phyloP scores from a whole-genome alignment of 2,888 invertebrate genomes.

The Coelogynopora nodosa region DNA sequence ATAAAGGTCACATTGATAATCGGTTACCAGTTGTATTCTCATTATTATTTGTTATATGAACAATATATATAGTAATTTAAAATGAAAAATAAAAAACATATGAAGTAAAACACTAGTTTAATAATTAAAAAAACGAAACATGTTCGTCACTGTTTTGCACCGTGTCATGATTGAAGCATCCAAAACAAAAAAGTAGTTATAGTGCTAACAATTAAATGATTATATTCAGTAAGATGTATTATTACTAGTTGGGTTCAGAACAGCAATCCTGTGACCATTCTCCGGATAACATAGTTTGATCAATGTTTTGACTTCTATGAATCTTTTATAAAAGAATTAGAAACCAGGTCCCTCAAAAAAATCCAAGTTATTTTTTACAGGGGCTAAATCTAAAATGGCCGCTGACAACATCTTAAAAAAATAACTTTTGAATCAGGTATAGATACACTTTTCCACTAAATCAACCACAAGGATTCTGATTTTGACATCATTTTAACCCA shows the following conservation, averaged over 20 bases:
- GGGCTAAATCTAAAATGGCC: background rate
- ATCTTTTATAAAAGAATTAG: constrained; percentile 14
- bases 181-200: too few species aligned
- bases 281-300: background rate
- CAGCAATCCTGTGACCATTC: constrained; percentile 12
- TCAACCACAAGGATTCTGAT: constrained; percentile 6
- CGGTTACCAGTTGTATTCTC: too few species aligned
- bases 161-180: too few species aligned
- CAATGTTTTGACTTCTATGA: background rate
- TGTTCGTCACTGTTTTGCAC: too few species aligned
- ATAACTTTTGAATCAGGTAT: constrained; percentile 7
- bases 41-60: too few species aligned
- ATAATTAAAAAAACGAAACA: too few species aligned
- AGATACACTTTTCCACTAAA: constrained; percentile 19
- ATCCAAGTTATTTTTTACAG: background rate
- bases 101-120: too few species aligned
- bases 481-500: constrained; percentile 4
- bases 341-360: background rate
- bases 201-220: too few species aligned
- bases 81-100: too few species aligned
- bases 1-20: too few species aligned
- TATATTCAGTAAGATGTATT: too few species aligned
- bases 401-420: constrained; percentile 6
- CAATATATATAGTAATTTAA: too few species aligned
- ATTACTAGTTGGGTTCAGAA: constrained; percentile 5